Percentiles rank a stretch among this genome's conserved stretches.
Conservation (phyloP, 2,113 vertebrate genomes). For the Chiloscyllium plagiosum region DNA sequence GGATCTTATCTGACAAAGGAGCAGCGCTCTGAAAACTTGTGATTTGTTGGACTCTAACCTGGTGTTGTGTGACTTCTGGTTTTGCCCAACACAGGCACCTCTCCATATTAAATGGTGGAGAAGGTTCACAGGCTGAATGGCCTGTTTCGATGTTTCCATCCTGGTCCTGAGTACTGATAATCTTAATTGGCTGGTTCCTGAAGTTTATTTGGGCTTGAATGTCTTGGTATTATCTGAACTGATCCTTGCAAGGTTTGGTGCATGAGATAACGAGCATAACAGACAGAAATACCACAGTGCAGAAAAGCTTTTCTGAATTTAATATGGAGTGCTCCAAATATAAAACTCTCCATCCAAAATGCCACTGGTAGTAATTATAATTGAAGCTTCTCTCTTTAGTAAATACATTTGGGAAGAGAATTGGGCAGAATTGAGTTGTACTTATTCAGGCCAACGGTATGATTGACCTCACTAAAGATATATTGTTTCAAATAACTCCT, state of each 20-base stretch:
- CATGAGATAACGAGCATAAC: not conserved
- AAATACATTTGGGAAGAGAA: not conserved
- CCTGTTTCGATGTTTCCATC: too few relatives aligned
- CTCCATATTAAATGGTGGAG: too few relatives aligned
- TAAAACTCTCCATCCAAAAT: not conserved
- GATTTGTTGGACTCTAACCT: too few relatives aligned
- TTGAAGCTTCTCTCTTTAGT: not conserved
- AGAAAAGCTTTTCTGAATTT: not conserved
- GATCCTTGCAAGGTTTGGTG: not conserved
- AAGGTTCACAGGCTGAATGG: too few relatives aligned
- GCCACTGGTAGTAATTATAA: not conserved
- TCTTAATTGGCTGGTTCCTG: not conserved
- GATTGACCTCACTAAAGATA: constrained; percentile 8
- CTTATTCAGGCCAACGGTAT: not conserved
- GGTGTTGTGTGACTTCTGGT: too few relatives aligned
- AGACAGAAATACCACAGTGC: not conserved
- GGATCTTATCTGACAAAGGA: too few relatives aligned
- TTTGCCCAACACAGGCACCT: too few relatives aligned
- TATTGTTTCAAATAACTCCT: not conserved
- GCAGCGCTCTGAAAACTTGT: too few relatives aligned
- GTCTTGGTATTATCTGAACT: not conserved
- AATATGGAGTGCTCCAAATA: not conserved
- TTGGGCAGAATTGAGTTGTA: not conserved
- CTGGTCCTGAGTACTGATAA: not conserved
- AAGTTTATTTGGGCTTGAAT: not conserved